Evolutionary conservation across 2,113 vertebrate species (phyloP).

Genomic region (Pteruthius melanotis): DNA sequence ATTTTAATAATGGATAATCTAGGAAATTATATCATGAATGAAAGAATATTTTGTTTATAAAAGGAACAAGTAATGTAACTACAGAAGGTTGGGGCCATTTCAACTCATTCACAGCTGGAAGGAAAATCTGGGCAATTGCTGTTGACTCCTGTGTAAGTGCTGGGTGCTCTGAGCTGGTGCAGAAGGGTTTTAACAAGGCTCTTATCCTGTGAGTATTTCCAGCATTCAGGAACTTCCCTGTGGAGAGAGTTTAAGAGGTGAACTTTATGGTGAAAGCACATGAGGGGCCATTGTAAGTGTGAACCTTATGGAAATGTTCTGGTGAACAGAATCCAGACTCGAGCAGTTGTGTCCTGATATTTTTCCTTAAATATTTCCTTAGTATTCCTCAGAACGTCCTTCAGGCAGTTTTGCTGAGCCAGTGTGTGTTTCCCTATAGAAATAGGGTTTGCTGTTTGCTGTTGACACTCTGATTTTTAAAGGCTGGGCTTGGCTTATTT

Average conservation of each 20-base stretch:
- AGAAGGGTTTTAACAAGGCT: neutral
- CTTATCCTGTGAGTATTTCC: neutral
- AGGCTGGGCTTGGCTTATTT: neutral
- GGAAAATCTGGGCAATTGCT: neutral
- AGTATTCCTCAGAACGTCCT: rapidly evolving
- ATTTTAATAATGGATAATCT: constrained; percentile 74
- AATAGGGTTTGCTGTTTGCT: neutral
- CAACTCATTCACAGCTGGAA: constrained; percentile 25
- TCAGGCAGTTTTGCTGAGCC: neutral
- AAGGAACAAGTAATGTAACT: constrained; percentile 29
- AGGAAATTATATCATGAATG: constrained; percentile 55
- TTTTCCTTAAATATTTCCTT: neutral
- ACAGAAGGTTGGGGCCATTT: constrained; percentile 34
- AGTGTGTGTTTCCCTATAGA: neutral
- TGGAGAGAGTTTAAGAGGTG: neutral
- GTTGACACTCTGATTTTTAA: neutral
- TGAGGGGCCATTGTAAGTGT: neutral
- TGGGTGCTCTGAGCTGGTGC: neutral
- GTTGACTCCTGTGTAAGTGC: neutral
- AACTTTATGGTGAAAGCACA: neutral
- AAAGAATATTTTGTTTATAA: constrained; percentile 58
- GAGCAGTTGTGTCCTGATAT: neutral
- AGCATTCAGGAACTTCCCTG: neutral
- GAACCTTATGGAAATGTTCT: neutral
- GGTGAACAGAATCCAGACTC: neutral